Conservation (phyloP, 2,113 vertebrate species). For the Engystomops pustulosus region DNA sequence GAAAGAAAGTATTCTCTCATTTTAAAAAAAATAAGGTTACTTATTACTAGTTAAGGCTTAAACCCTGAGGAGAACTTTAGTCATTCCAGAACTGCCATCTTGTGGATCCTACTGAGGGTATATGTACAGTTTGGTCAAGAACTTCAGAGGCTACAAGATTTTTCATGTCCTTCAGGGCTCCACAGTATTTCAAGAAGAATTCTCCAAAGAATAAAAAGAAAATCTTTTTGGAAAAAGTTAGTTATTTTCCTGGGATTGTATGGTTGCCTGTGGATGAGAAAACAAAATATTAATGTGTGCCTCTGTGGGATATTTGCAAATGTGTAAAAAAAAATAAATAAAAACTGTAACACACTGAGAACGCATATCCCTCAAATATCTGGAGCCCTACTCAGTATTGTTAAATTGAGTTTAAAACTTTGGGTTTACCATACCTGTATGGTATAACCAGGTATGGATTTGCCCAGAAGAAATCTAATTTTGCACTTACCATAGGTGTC, state of each 20-base stretch:
- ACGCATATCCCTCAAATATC: too few species aligned
- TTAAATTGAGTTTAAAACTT: too few species aligned
- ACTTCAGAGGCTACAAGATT: background rate
- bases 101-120: slow-evolving; percentile 18
- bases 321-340: too few species aligned
- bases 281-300: background rate
- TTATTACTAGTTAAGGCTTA: background rate
- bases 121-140: slow-evolving; percentile 56
- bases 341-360: too few species aligned
- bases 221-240: slow-evolving; percentile 61
- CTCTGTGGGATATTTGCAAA: too few species aligned
- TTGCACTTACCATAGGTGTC: slow-evolving; percentile 83
- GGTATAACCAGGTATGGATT: too few species aligned
- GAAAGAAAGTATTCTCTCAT: background rate
- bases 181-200: slow-evolving; percentile 9
- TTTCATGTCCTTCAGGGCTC: background rate
- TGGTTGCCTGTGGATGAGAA: slow-evolving; percentile 73
- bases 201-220: too few species aligned
- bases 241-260: slow-evolving; percentile 89
- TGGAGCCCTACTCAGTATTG: too few species aligned
- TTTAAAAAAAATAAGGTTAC: slow-evolving; percentile 1
- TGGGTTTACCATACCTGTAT: too few species aligned
- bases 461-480: too few species aligned
- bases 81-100: slow-evolving; percentile 34
- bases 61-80: background rate